Conservation (phyloP, 2,797 vertebrate genomes). For the Sebastolobus altivelis region DNA sequence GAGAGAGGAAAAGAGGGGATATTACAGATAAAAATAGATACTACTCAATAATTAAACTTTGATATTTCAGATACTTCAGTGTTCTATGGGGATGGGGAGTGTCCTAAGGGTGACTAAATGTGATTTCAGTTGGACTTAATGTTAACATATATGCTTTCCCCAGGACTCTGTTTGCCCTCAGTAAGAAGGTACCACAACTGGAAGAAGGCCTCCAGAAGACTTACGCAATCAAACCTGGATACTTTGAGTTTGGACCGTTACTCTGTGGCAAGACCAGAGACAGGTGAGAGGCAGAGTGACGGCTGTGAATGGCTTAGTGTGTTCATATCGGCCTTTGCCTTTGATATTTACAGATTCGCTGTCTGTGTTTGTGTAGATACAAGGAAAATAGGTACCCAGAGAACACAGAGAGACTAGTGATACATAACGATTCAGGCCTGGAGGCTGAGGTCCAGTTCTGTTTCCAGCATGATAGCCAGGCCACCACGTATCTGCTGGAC, state of each 20-base stretch:
- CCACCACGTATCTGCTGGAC: conserved; percentile 88
- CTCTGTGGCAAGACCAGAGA: conserved; percentile 94
- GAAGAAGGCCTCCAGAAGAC: conserved; percentile 85
- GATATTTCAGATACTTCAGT: too few relatives aligned
- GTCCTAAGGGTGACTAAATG: background rate
- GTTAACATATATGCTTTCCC: conserved; percentile 9
- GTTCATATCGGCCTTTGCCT: background rate
- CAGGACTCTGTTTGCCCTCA: conserved; percentile 89
- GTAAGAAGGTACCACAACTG: conserved; percentile 71
- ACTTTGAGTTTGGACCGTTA: conserved; percentile 93
- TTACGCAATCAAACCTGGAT: conserved; percentile 81
- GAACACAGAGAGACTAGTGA: conserved; percentile 88
- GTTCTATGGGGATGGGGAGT: too few relatives aligned
- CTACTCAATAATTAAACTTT: too few relatives aligned
- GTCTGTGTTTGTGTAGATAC: conserved; percentile 81
- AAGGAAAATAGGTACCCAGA: conserved; percentile 86
- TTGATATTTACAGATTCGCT: background rate
- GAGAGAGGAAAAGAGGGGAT: background rate
- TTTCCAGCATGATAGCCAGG: conserved; percentile 88
- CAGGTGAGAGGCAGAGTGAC: conserved; percentile 77
- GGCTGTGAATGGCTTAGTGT: background rate
- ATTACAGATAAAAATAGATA: too few relatives aligned
- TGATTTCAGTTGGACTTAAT: background rate
- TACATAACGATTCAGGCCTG: conserved; percentile 87
- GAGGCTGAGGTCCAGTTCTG: conserved; percentile 86